A percentile compares a stretch with the other conserved stretches of the same genome.
phyloP scores from a whole-genome alignment of 2,113 vertebrate genomes.

The Columba janthina region DNA sequence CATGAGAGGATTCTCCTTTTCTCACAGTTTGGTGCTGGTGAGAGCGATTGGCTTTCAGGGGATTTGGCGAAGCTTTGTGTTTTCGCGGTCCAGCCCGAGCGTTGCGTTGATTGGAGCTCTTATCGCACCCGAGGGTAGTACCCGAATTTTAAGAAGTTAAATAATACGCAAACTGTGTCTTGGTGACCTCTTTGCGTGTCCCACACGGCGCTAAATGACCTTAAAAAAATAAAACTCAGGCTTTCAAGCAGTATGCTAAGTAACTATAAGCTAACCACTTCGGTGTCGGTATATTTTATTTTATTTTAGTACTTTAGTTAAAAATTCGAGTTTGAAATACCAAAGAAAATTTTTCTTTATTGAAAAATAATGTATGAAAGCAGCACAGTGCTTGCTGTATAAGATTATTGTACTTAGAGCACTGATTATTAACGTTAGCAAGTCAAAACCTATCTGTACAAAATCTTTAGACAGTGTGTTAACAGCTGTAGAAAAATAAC shows the following conservation, averaged over 20 bases:
- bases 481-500: background rate
- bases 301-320: background rate
- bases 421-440: background rate
- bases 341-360: background rate
- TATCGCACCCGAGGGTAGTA: rapidly evolving
- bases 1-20: background rate
- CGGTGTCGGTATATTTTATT: background rate
- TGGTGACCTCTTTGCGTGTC: background rate
- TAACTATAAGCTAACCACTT: background rate
- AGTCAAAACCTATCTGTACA: background rate
- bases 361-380: background rate
- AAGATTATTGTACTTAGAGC: background rate
- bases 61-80: background rate
- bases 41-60: background rate
- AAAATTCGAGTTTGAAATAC: background rate
- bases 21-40: rapidly evolving
- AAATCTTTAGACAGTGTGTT: background rate
- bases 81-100: constrained; percentile 7
- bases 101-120: background rate
- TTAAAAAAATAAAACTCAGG: rapidly evolving
- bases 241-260: background rate
- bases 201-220: background rate
- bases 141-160: background rate
- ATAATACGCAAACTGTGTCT: rapidly evolving
- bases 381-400: background rate